phyloP scores from a whole-genome alignment of 2,888 invertebrate genomes.

The Sepiola atlantica region DNA sequence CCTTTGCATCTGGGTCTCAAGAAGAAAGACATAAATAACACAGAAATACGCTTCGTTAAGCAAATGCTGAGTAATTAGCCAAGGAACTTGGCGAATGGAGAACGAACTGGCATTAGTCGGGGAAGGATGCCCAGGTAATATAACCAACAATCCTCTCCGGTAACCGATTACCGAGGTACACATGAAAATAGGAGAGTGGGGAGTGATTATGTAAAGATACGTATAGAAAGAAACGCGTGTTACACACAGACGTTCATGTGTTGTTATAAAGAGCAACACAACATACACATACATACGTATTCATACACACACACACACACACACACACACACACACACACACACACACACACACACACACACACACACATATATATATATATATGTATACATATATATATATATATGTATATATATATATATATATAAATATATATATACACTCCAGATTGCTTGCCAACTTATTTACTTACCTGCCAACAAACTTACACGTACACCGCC shows the following conservation, averaged over 20 bases:
- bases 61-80: not conserved
- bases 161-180: not conserved
- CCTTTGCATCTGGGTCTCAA: not conserved
- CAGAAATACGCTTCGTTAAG: not conserved
- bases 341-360: no score
- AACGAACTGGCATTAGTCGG: not conserved
- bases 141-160: not conserved
- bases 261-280: no score
- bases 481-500: not conserved
- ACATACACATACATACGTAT: no score
- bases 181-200: not conserved
- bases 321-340: no score
- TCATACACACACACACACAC: no score
- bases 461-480: not conserved
- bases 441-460: not conserved
- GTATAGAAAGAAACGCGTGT: no score
- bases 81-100: not conserved
- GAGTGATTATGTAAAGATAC: not conserved
- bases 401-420: not conserved
- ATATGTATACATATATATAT: no score
- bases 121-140: not conserved
- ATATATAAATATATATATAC: not conserved
- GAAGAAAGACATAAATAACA: constrained; percentile 6
- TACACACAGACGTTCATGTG: no score
- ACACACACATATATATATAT: no score